A percentile compares a stretch with the other conserved stretches of the same genome.
These are phyloP conservation scores for Nephotettix cincticeps DNA, from an alignment of 1,140 invertebrate genomes.

Conservation along the genomic window DNA sequence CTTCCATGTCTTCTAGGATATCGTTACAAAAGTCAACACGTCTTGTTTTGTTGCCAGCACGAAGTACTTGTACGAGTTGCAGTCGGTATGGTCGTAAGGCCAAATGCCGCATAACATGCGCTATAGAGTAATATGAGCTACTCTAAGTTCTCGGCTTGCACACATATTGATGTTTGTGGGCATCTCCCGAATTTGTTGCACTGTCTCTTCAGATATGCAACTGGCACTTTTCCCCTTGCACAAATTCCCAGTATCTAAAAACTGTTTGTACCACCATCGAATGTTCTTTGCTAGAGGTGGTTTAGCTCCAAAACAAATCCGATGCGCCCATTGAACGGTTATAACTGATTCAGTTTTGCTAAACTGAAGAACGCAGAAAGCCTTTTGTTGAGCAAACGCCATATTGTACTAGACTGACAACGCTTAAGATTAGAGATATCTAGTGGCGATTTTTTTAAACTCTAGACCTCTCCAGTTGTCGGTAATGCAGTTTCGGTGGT, in stretches of 20 bases:
- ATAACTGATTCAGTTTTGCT: slow-evolving; percentile 11
- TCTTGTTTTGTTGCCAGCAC: slow-evolving; percentile 3
- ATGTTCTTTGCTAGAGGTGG: slow-evolving; percentile 20
- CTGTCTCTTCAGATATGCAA: slow-evolving; percentile 16
- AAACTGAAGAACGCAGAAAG: slow-evolving; percentile 22
- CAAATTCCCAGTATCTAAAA: slow-evolving; percentile 17
- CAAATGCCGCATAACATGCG: slow-evolving; percentile 7
- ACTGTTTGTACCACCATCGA: slow-evolving; percentile 18
- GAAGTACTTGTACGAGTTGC: slow-evolving; percentile 17
- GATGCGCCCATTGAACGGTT: slow-evolving; percentile 18
- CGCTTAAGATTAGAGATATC: not conserved
- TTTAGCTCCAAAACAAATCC: not conserved
- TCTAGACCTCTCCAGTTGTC: slow-evolving; percentile 1
- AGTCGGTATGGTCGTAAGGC: slow-evolving; percentile 20
- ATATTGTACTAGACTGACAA: not conserved
- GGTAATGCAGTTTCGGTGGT: not conserved
- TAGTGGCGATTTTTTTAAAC: not conserved
- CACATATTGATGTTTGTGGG: slow-evolving; percentile 19
- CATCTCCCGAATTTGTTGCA: slow-evolving; percentile 21
- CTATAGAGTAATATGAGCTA: not conserved
- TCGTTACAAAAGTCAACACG: slow-evolving; percentile 21
- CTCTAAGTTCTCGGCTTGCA: slow-evolving; percentile 11
- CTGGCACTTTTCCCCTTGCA: slow-evolving; percentile 23
- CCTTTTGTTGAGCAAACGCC: slow-evolving; percentile 12
- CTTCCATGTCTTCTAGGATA: slow-evolving; percentile 7